Conservation (phyloP, 2,888 invertebrate species). For the Argyresthia albistria region DNA sequence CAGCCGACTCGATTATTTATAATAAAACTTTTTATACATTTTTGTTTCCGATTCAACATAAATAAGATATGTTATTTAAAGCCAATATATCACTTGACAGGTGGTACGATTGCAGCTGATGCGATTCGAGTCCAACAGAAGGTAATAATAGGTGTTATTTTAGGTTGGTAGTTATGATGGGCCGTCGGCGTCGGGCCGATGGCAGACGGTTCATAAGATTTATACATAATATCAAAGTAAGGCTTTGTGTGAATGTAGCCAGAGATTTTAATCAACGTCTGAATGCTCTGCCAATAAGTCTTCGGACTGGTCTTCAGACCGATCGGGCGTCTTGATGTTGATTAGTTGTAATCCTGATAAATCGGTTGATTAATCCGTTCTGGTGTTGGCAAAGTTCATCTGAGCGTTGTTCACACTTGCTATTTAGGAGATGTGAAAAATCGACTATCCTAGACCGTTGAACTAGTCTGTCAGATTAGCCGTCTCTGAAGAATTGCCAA, state of each 20-base stretch:
- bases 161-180: slow-evolving; percentile 20
- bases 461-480: too few relatives aligned
- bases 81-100: slow-evolving; percentile 72
- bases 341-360: neutral
- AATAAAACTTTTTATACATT: slow-evolving; percentile 66
- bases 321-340: neutral
- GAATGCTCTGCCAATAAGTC: slow-evolving; percentile 24
- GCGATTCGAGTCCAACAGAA: slow-evolving; percentile 28
- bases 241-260: slow-evolving; percentile 63
- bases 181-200: slow-evolving; percentile 37
- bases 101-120: slow-evolving; percentile 51
- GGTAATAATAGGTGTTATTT: slow-evolving; percentile 21
- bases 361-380: too few relatives aligned
- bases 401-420: too few relatives aligned
- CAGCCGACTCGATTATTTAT: slow-evolving; percentile 53
- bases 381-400: too few relatives aligned
- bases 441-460: too few relatives aligned
- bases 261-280: slow-evolving; percentile 69
- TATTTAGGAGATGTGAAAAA: too few relatives aligned
- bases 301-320: slow-evolving; percentile 29
- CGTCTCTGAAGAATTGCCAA: too few relatives aligned
- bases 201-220: slow-evolving; percentile 59
- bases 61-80: slow-evolving; percentile 74
- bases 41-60: slow-evolving; percentile 70
- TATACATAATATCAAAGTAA: slow-evolving; percentile 66